Conservation (phyloP, 1,140 invertebrate species). For the Leptinotarsa texana region DNA sequence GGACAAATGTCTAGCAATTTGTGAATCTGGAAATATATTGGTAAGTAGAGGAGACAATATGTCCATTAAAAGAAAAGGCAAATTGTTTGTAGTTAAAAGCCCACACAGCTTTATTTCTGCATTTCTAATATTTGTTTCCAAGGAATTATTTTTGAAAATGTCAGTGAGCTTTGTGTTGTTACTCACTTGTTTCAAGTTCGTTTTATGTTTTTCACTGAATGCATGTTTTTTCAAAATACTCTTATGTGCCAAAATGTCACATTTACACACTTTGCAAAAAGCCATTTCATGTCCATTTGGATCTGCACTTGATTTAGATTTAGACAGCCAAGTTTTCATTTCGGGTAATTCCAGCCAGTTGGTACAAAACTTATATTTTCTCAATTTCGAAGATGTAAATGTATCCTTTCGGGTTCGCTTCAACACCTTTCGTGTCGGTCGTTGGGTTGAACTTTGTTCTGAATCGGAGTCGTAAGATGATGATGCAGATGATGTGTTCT, state of each 20-base stretch:
- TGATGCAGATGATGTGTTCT: no score
- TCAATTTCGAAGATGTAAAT: background rate
- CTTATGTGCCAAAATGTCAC: slow-evolving; percentile 14
- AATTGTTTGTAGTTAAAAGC: slow-evolving; percentile 26
- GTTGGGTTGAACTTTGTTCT: background rate
- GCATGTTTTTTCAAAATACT: background rate
- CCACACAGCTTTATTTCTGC: slow-evolving; percentile 29
- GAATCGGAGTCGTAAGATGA: no score
- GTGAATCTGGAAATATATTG: slow-evolving; percentile 28
- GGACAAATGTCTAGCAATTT: slow-evolving; percentile 21
- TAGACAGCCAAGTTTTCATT: slow-evolving; percentile 15
- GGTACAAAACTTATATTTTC: background rate
- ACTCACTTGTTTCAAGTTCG: background rate
- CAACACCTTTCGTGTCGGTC: background rate
- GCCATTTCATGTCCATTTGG: background rate
- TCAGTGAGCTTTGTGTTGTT: background rate
- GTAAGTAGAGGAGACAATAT: slow-evolving; percentile 14
- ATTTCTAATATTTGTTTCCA: background rate
- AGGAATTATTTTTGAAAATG: slow-evolving; percentile 6
- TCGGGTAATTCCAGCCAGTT: background rate
- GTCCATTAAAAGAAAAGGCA: slow-evolving; percentile 29
- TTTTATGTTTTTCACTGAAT: background rate
- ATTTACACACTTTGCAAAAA: slow-evolving; percentile 20
- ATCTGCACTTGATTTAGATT: background rate
- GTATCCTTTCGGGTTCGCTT: background rate